Percentiles rank a stretch among this genome's conserved stretches.
phyloP scores from a whole-genome alignment of 2,888 invertebrate genomes.

The Callyntrura guangdongensis region DNA sequence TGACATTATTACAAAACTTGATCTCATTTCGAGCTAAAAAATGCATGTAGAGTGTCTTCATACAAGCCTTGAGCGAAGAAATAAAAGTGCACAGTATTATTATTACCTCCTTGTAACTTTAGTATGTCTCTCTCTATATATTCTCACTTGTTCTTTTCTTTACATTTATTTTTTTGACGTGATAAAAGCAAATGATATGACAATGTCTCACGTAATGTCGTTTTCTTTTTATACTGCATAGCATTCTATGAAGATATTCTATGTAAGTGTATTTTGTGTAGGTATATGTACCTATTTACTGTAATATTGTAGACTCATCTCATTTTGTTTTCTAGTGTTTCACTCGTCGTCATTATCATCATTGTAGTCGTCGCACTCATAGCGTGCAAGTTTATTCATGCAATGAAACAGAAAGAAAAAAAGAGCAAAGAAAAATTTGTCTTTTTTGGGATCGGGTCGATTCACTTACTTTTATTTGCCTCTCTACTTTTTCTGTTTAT shows the following conservation, averaged over 20 bases:
- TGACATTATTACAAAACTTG: conserved; percentile 28
- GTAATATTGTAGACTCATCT: conserved; percentile 18
- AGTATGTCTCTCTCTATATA: neutral
- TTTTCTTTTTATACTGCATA: neutral
- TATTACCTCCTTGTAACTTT: conserved; percentile 21
- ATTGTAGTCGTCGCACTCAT: neutral
- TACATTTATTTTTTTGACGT: neutral
- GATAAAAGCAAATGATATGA: conserved; percentile 43
- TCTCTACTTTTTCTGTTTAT: conserved; percentile 27
- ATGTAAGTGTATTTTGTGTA: neutral
- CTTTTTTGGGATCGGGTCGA: conserved; percentile 54
- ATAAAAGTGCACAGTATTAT: conserved; percentile 21
- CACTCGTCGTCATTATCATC: neutral
- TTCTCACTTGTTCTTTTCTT: neutral
- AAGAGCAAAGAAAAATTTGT: neutral
- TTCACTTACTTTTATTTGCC: conserved; percentile 33
- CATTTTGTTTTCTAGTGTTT: neutral
- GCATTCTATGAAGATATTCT: neutral
- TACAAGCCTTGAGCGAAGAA: neutral
- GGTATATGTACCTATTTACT: neutral
- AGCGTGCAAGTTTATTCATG: conserved; percentile 53
- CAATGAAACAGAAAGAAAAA: conserved; percentile 11
- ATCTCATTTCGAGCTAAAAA: conserved; percentile 16
- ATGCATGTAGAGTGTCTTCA: neutral
- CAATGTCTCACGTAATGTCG: conserved; percentile 58